phyloP scores from a whole-genome alignment of 2,888 invertebrate species.

The Eupithecia subumbrata region DNA sequence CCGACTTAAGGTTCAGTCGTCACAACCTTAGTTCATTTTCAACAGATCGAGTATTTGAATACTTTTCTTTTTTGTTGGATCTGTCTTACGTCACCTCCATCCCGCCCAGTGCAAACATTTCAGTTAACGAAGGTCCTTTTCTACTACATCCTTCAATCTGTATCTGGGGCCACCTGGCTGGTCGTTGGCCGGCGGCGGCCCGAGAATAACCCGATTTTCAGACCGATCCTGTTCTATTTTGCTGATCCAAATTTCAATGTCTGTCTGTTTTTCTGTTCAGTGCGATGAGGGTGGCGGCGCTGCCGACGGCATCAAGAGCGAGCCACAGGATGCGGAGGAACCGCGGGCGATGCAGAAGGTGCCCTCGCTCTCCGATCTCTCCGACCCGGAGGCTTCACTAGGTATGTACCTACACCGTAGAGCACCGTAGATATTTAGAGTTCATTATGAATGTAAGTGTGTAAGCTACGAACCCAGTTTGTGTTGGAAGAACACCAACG shows the following conservation, averaged over 20 bases:
- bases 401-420: slow-evolving; percentile 85
- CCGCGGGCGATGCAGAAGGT: slow-evolving; percentile 93
- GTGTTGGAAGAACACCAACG: neutral
- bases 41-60: neutral
- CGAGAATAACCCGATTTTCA: no score
- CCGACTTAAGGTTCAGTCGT: neutral
- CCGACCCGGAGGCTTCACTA: slow-evolving; percentile 94
- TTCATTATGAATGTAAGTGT: neutral
- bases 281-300: slow-evolving; percentile 86
- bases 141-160: neutral
- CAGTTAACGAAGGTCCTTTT: neutral
- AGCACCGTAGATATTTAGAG: neutral
- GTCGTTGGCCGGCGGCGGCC: neutral
- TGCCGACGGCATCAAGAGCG: slow-evolving; percentile 83
- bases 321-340: slow-evolving; percentile 85
- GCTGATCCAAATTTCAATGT: neutral
- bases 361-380: slow-evolving; percentile 94
- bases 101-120: neutral
- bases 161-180: neutral
- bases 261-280: slow-evolving; percentile 48
- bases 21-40: neutral
- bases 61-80: neutral
- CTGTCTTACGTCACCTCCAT: no score
- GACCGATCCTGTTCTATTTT: no score
- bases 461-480: neutral